These are phyloP conservation scores for Graptemys geographica DNA, from an alignment of 2,797 vertebrate genomes.

Conservation along the genomic window DNA sequence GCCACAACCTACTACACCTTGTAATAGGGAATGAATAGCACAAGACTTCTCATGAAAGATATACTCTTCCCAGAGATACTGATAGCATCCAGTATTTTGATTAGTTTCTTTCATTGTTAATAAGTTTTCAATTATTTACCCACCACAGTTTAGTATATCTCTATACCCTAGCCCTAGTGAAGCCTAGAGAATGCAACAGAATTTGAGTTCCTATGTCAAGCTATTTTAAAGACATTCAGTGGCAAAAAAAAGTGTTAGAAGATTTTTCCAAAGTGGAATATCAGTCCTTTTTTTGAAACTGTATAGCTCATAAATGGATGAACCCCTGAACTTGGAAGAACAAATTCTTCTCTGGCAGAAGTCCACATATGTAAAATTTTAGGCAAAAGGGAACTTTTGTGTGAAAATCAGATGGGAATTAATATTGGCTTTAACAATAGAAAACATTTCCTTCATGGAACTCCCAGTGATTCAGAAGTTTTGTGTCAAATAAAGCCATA, in stretches of 20 bases:
- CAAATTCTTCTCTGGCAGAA: too few species aligned
- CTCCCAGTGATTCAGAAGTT: background rate
- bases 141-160: background rate
- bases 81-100: background rate
- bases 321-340: too few species aligned
- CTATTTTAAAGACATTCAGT: too few species aligned
- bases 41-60: too few species aligned
- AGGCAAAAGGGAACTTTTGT: background rate
- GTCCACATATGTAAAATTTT: too few species aligned
- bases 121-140: background rate
- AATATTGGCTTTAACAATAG: background rate
- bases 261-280: too few species aligned
- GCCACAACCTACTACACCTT: too few species aligned
- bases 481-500: background rate
- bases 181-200: background rate
- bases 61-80: too few species aligned
- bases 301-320: too few species aligned
- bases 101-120: background rate
- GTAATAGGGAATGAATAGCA: too few species aligned
- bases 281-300: too few species aligned
- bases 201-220: background rate
- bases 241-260: too few species aligned
- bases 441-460: background rate
- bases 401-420: background rate
- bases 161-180: background rate